A percentile compares a stretch with the other conserved stretches of the same genome.
These are phyloP conservation scores for Aphidius ervi DNA, from an alignment of 1,140 invertebrate species.

Conservation along the genomic window DNA sequence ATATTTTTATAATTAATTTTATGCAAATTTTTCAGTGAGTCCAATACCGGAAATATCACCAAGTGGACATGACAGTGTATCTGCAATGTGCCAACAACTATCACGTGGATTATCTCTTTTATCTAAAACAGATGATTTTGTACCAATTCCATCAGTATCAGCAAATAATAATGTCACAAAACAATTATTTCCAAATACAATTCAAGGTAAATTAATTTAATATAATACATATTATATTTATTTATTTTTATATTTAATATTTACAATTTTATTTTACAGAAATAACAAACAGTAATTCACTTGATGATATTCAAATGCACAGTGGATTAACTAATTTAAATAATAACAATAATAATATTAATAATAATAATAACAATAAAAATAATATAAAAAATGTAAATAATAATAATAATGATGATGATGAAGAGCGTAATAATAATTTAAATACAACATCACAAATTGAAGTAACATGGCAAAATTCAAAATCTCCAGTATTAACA, in stretches of 20 bases:
- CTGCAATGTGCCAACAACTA: constrained; percentile 83
- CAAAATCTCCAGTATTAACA: constrained; percentile 26
- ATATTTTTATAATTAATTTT: constrained; percentile 10
- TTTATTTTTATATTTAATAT: no score
- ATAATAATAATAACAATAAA: constrained; percentile 27
- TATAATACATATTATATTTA: no score
- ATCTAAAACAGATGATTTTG: constrained; percentile 62
- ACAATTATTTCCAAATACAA: constrained; percentile 35
- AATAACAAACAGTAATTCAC: constrained; percentile 45
- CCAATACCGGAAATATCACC: constrained; percentile 79
- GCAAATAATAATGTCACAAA: constrained; percentile 38
- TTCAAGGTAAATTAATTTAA: constrained; percentile 32
- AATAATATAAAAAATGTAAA: constrained; percentile 27
- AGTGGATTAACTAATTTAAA: constrained; percentile 36
- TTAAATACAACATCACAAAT: constrained; percentile 6
- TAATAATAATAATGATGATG: constrained; percentile 30
- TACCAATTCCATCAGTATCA: constrained; percentile 48
- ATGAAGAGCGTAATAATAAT: constrained; percentile 14
- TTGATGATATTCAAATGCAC: constrained; percentile 46
- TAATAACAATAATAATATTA: constrained; percentile 28
- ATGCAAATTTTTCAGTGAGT: constrained; percentile 56
- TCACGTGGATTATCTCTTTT: constrained; percentile 77
- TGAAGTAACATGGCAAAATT: constrained; percentile 21
- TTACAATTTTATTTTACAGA: constrained; percentile 18
- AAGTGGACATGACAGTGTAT: constrained; percentile 69